These are phyloP conservation scores for Cantharis lateralis DNA, from an alignment of 2,888 invertebrate genomes.

Conservation along the genomic window DNA sequence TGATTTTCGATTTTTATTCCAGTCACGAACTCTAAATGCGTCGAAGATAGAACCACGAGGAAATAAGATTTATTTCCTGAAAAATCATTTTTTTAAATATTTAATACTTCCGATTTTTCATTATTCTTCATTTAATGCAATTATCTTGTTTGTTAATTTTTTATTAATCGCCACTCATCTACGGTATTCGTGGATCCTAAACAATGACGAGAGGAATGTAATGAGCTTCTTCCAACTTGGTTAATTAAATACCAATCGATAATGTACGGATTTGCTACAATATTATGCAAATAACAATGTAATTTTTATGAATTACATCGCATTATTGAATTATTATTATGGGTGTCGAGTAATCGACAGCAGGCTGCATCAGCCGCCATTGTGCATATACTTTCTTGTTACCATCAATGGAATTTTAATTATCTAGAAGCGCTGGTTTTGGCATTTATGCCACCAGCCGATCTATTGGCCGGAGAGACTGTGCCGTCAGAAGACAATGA, in stretches of 20 bases:
- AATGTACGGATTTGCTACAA: background rate
- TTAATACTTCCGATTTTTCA: background rate
- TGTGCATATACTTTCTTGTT: too few species aligned
- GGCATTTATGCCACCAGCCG: too few species aligned
- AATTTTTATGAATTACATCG: too few species aligned
- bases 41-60: slow-evolving; percentile 8
- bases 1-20: slow-evolving; percentile 27
- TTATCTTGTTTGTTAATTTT: background rate
- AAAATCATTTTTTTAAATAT: background rate
- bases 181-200: background rate
- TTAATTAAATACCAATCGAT: background rate
- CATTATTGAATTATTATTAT: too few species aligned
- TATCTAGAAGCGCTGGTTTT: too few species aligned
- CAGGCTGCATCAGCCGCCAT: too few species aligned
- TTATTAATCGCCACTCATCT: background rate
- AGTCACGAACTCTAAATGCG: slow-evolving; percentile 18
- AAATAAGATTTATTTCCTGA: slow-evolving; percentile 18
- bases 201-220: background rate
- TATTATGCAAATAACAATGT: background rate
- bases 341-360: too few species aligned
- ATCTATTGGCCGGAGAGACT: too few species aligned
- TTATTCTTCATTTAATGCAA: background rate
- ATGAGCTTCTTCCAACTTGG: background rate
- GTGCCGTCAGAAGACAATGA: too few species aligned
- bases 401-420: too few species aligned